Evolutionary conservation across 1,140 invertebrate genomes (phyloP), one percentile per base, ranked within the genome.

Genomic region (Agrilus planipennis): DNA sequence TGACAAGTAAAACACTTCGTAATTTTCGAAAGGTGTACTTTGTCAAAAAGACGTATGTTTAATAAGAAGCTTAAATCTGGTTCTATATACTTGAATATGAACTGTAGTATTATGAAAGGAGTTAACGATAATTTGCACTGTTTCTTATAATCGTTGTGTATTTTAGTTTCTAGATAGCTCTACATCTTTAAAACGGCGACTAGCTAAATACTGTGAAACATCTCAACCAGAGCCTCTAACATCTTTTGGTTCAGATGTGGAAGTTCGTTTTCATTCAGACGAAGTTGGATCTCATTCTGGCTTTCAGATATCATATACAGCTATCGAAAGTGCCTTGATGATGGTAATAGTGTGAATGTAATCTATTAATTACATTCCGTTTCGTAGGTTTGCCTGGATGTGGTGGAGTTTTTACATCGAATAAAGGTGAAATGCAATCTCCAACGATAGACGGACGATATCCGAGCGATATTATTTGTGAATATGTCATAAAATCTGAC

Each of bases 211-310:
- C 53, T 91, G 87, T 54, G 84, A 79, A 55, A 75, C 77, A 2
- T 70, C 70, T 1, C 64, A 72, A 53, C 82, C 84, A 18, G 56
- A 73, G 11, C 84, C 86, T 0, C 29, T 89, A 0, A 63, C 72
- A 2, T 77, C 82, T 4, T 71, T 77, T 4, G 72, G 76, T 18
- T 66, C 73, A 21, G 67, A 73, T 41, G 72, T 77, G 0, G 49
- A 66, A 10, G 53, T 92, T 15, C 68, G 80, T 56, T 90, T 93
- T 57, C 85, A 89, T 60, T 85, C 86, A 0, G 84, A 91, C 57
- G 61, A 56, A 4, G 65, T 64, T 1, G 61, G 61, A 25, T 64
- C 63, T 34, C 83, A 87, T 46, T 58, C 64, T 30, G 85, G 85
- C 1, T 91, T 92, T 53, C 81, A 87, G 60, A 73, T 91, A 29